Conservation (phyloP, 2,888 invertebrate species). For the Ichneumon xanthorius region DNA sequence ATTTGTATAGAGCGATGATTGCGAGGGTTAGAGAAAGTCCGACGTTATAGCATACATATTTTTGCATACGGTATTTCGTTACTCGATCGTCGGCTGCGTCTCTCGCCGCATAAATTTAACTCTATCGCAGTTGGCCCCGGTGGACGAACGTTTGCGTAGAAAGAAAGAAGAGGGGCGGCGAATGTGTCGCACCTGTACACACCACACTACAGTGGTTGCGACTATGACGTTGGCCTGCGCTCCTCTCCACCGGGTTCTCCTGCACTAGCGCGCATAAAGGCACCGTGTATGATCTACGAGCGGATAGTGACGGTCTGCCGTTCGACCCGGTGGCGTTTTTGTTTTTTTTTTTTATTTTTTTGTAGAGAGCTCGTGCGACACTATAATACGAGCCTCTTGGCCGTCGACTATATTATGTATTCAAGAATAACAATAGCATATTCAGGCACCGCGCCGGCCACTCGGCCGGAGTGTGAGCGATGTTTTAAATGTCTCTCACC, state of each 20-base stretch:
- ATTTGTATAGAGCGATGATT: slow-evolving; percentile 10
- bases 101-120: slow-evolving; percentile 59
- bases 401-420: slow-evolving; percentile 31
- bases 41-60: background rate
- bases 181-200: slow-evolving; percentile 64
- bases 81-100: slow-evolving; percentile 19
- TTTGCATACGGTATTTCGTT: background rate
- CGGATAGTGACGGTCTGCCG: slow-evolving; percentile 43
- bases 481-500: slow-evolving; percentile 59
- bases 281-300: slow-evolving; percentile 24
- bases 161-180: slow-evolving; percentile 13
- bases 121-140: slow-evolving; percentile 55
- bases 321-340: slow-evolving; percentile 54
- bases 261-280: slow-evolving; percentile 22
- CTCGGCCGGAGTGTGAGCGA: slow-evolving; percentile 36
- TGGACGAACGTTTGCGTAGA: slow-evolving; percentile 41
- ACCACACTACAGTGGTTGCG: slow-evolving; percentile 40
- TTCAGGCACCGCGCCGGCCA: background rate
- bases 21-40: background rate
- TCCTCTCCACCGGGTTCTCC: slow-evolving; percentile 14
- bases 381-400: slow-evolving; percentile 30
- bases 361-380: slow-evolving; percentile 29
- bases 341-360: slow-evolving; percentile 23
- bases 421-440: slow-evolving; percentile 13
- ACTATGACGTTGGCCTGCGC: slow-evolving; percentile 46